These are phyloP conservation scores for Trachelipus rathkii DNA, from an alignment of 1,140 invertebrate genomes.

Conservation along the genomic window DNA sequence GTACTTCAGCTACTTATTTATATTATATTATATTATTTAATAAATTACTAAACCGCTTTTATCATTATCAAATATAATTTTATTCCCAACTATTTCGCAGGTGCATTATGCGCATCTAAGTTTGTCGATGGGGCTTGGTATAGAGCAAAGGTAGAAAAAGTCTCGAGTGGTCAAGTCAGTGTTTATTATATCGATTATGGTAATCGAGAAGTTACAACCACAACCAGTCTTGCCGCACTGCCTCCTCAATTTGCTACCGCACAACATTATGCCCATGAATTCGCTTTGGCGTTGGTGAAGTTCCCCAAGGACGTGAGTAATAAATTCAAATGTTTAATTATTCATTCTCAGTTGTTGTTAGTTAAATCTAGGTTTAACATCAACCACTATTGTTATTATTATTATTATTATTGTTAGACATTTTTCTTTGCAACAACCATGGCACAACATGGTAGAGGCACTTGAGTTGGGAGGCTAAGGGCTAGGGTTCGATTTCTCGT, in stretches of 20 bases:
- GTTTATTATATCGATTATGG: constrained; percentile 95
- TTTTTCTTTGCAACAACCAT: too few relatives aligned
- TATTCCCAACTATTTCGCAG: constrained; percentile 48
- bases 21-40: too few relatives aligned
- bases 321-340: not conserved
- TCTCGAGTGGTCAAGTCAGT: constrained; percentile 62
- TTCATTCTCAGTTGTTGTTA: not conserved
- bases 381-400: too few relatives aligned
- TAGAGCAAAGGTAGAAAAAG: constrained; percentile 84
- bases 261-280: constrained; percentile 79
- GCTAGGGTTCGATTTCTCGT: too few relatives aligned
- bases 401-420: too few relatives aligned
- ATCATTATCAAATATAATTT: too few relatives aligned
- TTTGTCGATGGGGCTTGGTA: constrained; percentile 92
- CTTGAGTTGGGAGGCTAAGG: too few relatives aligned
- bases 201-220: constrained; percentile 61
- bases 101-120: constrained; percentile 84
- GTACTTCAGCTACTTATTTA: not conserved
- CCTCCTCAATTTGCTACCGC: constrained; percentile 66
- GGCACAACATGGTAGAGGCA: too few relatives aligned
- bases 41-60: too few relatives aligned
- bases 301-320: constrained; percentile 73
- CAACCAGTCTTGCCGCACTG: constrained; percentile 63
- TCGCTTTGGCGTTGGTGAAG: constrained; percentile 72
- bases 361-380: not conserved